Evolutionary conservation across 2,113 vertebrate genomes (phyloP).

Genomic region (Papio anubis): DNA sequence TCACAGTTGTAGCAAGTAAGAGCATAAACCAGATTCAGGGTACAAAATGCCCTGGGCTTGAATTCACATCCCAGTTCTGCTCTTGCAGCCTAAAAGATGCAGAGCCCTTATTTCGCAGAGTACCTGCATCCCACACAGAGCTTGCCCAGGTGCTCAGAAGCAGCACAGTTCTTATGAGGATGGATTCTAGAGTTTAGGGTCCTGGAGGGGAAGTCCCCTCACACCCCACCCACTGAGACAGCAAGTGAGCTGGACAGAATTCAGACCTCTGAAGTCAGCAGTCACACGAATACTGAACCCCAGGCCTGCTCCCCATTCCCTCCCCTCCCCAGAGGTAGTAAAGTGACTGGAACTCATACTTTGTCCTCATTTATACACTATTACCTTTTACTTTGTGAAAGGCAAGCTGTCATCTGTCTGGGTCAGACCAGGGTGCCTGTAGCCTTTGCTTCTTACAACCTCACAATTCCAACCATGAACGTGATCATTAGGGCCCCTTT

Average conservation of each 20-base stretch:
- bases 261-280: not conserved
- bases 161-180: fast-evolving
- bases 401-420: not conserved
- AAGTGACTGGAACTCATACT: not conserved
- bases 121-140: not conserved
- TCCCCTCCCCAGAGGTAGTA: not conserved
- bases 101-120: not conserved
- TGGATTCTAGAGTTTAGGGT: not conserved
- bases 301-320: not conserved
- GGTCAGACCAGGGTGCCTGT: not conserved
- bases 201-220: fast-evolving
- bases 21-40: not conserved
- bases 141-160: not conserved
- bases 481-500: not conserved
- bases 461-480: not conserved
- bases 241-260: not conserved
- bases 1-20: not conserved
- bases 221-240: not conserved
- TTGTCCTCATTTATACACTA: not conserved
- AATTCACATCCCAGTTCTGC: not conserved
- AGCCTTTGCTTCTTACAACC: not conserved
- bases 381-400: not conserved
- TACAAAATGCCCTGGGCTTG: no score
- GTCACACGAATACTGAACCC: not conserved
- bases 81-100: not conserved